Conservation (phyloP, 2,113 vertebrate species). For the Peromyscus californicus region DNA sequence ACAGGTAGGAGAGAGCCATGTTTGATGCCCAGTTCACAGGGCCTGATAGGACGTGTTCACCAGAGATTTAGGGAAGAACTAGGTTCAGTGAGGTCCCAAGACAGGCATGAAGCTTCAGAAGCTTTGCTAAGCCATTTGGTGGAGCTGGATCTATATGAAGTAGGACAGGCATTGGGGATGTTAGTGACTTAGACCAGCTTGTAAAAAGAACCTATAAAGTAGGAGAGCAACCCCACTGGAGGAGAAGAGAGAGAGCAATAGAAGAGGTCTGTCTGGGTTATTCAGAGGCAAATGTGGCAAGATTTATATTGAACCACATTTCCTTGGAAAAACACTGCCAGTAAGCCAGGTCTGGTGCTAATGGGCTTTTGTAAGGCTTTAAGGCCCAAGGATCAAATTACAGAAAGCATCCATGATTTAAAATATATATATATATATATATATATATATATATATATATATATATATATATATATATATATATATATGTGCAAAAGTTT, state of each 20-base stretch:
- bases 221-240: not conserved
- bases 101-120: not conserved
- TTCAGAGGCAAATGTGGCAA: not conserved
- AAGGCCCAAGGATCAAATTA: not conserved
- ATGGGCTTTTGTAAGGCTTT: not conserved
- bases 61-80: not conserved
- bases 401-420: not conserved
- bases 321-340: not conserved
- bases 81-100: not conserved
- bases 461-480: no score
- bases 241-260: not conserved
- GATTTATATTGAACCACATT: not conserved
- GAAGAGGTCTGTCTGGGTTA: not conserved
- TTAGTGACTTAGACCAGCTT: not conserved
- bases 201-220: not conserved
- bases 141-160: not conserved
- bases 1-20: not conserved
- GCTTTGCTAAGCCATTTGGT: not conserved
- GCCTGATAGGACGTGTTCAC: no score
- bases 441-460: no score
- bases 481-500: not conserved
- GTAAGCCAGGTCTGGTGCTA: not conserved
- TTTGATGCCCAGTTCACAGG: not conserved
- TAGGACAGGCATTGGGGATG: no score
- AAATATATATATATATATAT: not conserved